Conservation (phyloP, 2,797 vertebrate genomes). For the Sebastes trivittatus region DNA sequence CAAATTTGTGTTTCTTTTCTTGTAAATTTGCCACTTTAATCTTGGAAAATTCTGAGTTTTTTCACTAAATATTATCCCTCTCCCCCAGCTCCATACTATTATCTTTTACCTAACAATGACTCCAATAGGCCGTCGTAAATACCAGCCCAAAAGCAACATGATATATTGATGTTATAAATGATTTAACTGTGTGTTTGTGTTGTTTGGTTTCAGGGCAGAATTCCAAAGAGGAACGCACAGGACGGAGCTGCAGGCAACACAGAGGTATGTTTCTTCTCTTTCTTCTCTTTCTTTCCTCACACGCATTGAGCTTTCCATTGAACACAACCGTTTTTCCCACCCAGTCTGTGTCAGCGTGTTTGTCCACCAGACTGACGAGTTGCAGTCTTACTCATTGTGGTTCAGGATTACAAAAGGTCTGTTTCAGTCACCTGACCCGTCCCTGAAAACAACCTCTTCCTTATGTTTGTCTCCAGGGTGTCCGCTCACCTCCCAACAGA, state of each 20-base stretch:
- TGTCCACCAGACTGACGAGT: not conserved
- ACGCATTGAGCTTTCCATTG: not conserved
- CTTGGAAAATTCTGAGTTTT: too few species aligned
- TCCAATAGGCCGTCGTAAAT: too few species aligned
- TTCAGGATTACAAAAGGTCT: slow-evolving; percentile 14
- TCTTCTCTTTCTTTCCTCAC: not conserved
- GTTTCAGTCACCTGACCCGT: slow-evolving; percentile 33
- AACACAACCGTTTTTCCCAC: not conserved
- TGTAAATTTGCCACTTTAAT: too few species aligned
- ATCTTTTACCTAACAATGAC: too few species aligned
- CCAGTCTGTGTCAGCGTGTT: not conserved
- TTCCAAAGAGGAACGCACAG: slow-evolving; percentile 27
- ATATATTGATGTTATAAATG: not conserved
- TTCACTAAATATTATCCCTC: too few species aligned
- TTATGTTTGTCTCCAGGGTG: slow-evolving; percentile 32
- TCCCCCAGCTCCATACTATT: too few species aligned
- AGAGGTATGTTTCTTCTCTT: slow-evolving; percentile 31
- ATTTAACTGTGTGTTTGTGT: slow-evolving; percentile 14
- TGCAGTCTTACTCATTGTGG: not conserved
- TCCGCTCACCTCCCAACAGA: slow-evolving; percentile 20
- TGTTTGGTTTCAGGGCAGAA: slow-evolving; percentile 64
- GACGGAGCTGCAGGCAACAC: slow-evolving; percentile 6
- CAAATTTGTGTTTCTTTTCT: too few species aligned
- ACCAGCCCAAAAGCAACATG: not conserved
- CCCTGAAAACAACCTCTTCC: slow-evolving; percentile 20